These are phyloP conservation scores for Achroia grisella DNA, from an alignment of 1,140 invertebrate species.

Conservation along the genomic window DNA sequence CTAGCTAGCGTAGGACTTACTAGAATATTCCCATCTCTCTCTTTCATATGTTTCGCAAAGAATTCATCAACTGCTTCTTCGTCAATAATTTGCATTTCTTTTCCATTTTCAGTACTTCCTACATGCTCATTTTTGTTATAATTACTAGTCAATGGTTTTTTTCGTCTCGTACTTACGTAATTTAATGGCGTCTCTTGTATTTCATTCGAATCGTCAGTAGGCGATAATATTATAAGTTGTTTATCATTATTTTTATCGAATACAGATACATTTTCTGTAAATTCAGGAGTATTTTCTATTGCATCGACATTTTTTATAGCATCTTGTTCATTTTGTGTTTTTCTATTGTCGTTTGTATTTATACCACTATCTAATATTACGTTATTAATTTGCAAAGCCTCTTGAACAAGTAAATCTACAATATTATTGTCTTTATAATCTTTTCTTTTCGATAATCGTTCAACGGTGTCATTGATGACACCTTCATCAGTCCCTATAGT, in stretches of 20 bases:
- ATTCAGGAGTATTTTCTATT: conserved; percentile 17
- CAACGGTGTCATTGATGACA: conserved; percentile 38
- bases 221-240: too few species aligned
- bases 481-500: conserved; percentile 42
- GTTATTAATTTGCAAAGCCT: conserved; percentile 31
- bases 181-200: conserved; percentile 26
- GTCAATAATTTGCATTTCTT: conserved; percentile 10
- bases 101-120: not conserved
- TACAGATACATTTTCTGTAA: not conserved
- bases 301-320: conserved; percentile 5
- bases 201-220: conserved; percentile 33
- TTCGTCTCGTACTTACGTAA: conserved; percentile 19
- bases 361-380: conserved; percentile 12
- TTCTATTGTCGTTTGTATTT: conserved; percentile 18
- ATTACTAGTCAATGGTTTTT: conserved; percentile 5
- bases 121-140: conserved; percentile 1
- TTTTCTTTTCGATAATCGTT: conserved; percentile 33
- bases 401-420: conserved; percentile 35
- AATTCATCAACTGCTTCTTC: conserved; percentile 34
- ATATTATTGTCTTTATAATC: conserved; percentile 34
- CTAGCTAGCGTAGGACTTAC: conserved; percentile 41
- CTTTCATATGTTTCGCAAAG: conserved; percentile 42
- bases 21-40: conserved; percentile 17
- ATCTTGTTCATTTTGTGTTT: conserved; percentile 9
- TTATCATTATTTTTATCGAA: conserved; percentile 2